A percentile compares a stretch with the other conserved stretches of the same genome.
Conservation (phyloP, 2,888 invertebrate genomes). For the Lasius platythorax region DNA sequence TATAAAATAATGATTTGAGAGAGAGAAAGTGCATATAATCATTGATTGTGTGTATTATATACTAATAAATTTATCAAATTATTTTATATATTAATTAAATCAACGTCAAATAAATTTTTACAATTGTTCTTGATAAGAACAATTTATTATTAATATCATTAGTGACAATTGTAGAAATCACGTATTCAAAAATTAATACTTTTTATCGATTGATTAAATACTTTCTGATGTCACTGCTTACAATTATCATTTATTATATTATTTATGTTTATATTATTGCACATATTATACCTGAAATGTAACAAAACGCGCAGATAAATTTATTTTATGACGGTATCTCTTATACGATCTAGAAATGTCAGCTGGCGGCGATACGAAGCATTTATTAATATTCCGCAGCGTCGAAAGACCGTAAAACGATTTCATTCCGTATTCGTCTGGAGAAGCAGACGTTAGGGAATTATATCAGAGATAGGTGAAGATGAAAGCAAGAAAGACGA, state of each 20-base stretch:
- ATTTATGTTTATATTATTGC: slow-evolving; percentile 12
- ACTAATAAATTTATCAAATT: slow-evolving; percentile 9
- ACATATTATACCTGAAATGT: neutral
- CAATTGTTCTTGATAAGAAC: neutral
- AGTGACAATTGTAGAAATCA: neutral
- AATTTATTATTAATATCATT: neutral
- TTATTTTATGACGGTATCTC: slow-evolving; percentile 29
- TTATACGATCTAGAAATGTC: slow-evolving; percentile 35
- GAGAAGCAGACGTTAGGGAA: slow-evolving; percentile 43
- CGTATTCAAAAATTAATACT: neutral
- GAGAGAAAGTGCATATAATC: neutral
- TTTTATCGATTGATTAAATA: neutral
- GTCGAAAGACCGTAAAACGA: slow-evolving; percentile 44
- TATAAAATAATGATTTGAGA: neutral
- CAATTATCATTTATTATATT: slow-evolving; percentile 11
- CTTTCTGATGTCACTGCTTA: neutral
- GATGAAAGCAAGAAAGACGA: slow-evolving; percentile 10
- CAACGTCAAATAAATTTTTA: neutral
- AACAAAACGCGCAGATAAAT: slow-evolving; percentile 10
- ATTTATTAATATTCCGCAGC: slow-evolving; percentile 47
- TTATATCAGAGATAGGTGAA: slow-evolving; percentile 42
- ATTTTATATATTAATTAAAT: slow-evolving; percentile 6
- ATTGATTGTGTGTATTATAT: no score
- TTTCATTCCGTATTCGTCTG: slow-evolving; percentile 51
- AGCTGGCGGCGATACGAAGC: slow-evolving; percentile 44